Conservation (phyloP, 2,797 vertebrate species). For the Tarsius wallacei region DNA sequence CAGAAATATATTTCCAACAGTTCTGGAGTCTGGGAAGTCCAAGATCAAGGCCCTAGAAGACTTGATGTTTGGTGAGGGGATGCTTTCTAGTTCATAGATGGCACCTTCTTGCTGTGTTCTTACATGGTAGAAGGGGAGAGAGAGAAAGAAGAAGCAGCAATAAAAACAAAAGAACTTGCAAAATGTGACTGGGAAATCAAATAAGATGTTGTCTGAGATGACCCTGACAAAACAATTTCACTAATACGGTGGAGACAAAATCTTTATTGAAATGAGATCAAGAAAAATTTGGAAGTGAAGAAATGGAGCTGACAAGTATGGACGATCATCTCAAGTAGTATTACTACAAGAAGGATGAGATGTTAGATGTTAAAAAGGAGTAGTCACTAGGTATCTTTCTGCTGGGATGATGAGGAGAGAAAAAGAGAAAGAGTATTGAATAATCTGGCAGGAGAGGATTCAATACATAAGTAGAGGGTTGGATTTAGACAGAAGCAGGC, state of each 20-base stretch:
- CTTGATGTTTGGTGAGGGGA: no score
- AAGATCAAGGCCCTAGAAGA: no score
- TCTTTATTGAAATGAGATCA: background rate
- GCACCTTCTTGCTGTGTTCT: no score
- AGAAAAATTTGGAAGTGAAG: background rate
- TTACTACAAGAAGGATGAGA: background rate
- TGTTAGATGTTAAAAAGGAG: no score
- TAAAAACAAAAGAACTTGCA: background rate
- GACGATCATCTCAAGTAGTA: background rate
- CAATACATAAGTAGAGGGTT: no score
- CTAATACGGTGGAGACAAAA: background rate
- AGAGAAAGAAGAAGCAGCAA: background rate
- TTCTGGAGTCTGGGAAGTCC: no score
- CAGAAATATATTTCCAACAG: no score
- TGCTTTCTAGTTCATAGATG: no score
- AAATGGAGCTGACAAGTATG: background rate
- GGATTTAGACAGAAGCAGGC: background rate
- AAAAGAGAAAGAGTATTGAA: background rate
- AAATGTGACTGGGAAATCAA: background rate
- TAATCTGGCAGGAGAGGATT: background rate
- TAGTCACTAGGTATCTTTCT: background rate
- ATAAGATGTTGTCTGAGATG: background rate
- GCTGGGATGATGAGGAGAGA: background rate
- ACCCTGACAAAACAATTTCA: background rate
- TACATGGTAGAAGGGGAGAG: no score